Percentiles rank a stretch among this genome's conserved stretches.
Evolutionary conservation across 2,888 invertebrate species (phyloP).

Genomic region (Branchinecta sandiegonensis): DNA sequence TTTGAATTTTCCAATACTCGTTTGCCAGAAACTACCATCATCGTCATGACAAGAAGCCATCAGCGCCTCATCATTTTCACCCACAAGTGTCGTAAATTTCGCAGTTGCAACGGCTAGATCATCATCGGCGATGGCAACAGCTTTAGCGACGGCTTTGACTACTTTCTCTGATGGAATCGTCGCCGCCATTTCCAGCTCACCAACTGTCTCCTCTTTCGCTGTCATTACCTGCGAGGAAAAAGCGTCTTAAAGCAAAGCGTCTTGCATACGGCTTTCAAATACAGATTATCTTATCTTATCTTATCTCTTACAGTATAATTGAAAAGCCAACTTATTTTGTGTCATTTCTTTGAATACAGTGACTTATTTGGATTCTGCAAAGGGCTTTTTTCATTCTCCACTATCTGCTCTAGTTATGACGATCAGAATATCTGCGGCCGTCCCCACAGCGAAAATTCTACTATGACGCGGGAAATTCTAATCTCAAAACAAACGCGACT

Average conservation of each 20-base stretch:
- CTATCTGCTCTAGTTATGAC: too few relatives aligned
- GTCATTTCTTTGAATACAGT: too few relatives aligned
- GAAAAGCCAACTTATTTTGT: too few relatives aligned
- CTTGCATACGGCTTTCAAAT: too few relatives aligned
- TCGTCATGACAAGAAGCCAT: conserved; percentile 49
- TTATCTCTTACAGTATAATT: too few relatives aligned
- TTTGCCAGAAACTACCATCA: conserved; percentile 77
- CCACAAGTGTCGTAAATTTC: conserved; percentile 58
- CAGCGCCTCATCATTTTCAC: conserved; percentile 54
- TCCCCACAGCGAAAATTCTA: too few relatives aligned
- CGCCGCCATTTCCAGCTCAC: conserved; percentile 73
- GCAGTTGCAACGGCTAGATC: conserved; percentile 61
- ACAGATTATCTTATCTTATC: too few relatives aligned
- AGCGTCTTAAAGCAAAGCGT: conserved; percentile 20
- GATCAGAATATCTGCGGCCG: too few relatives aligned
- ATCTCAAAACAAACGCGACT: too few relatives aligned
- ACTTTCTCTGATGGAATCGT: conserved; percentile 58
- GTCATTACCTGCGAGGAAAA: conserved; percentile 65
- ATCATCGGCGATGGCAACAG: conserved; percentile 71
- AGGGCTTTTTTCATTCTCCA: too few relatives aligned
- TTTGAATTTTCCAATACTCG: conserved; percentile 79
- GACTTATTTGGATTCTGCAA: too few relatives aligned
- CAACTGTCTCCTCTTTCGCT: conserved; percentile 85
- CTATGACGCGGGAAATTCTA: too few relatives aligned
- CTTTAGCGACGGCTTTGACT: conserved; percentile 64